Evolutionary conservation across 2,797 vertebrate species (phyloP).

Genomic region (Coranthus polyacanthus): DNA sequence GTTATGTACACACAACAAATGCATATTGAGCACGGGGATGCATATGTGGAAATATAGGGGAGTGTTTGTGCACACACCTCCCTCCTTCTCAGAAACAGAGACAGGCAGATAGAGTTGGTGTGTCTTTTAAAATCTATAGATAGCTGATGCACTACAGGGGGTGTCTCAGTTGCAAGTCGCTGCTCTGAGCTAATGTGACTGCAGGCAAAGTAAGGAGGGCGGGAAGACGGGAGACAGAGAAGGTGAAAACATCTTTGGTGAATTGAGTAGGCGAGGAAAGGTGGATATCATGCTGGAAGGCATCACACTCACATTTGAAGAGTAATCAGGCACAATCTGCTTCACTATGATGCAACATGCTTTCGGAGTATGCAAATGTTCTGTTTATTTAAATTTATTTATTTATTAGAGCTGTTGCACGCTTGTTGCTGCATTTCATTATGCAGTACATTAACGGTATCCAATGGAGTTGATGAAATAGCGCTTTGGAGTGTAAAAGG

Average conservation of each 20-base stretch:
- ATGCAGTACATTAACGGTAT: slow-evolving; percentile 55
- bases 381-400: slow-evolving; percentile 48
- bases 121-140: slow-evolving; percentile 61
- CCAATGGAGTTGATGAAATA: slow-evolving; percentile 56
- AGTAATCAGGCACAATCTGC: slow-evolving; percentile 68
- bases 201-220: slow-evolving; percentile 41
- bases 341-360: slow-evolving; percentile 49
- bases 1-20: slow-evolving; percentile 27
- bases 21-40: slow-evolving; percentile 26
- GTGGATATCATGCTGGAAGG: slow-evolving; percentile 63
- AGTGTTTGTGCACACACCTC: background rate
- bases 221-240: slow-evolving; percentile 11
- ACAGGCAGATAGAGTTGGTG: slow-evolving; percentile 43
- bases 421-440: slow-evolving; percentile 54
- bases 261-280: slow-evolving; percentile 49
- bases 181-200: slow-evolving; percentile 58
- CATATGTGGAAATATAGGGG: slow-evolving; percentile 21
- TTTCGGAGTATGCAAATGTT: slow-evolving; percentile 32
- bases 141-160: slow-evolving; percentile 47
- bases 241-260: slow-evolving; percentile 34
- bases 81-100: slow-evolving; percentile 32
- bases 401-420: slow-evolving; percentile 52
- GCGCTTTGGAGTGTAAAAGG: slow-evolving; percentile 4
- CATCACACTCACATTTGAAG: slow-evolving; percentile 57
- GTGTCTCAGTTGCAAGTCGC: slow-evolving; percentile 50